Conservation (phyloP, 2,113 vertebrate species). For the Podarcis raffonei region DNA sequence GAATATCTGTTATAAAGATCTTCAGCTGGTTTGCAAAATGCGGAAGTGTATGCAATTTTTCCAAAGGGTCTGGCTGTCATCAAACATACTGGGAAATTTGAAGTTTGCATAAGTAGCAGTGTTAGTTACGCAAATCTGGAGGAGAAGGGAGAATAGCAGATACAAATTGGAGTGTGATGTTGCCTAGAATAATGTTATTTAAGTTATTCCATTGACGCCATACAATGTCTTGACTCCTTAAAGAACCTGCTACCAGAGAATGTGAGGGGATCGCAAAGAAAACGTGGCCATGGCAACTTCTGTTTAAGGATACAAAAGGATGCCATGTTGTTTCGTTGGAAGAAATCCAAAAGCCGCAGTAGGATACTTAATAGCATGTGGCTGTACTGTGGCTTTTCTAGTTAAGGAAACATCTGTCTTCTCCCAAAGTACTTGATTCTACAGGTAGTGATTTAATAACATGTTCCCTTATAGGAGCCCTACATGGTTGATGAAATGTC, state of each 20-base stretch:
- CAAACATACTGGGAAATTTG: not conserved
- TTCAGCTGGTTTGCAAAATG: not conserved
- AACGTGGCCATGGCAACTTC: not conserved
- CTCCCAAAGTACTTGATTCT: slow-evolving; percentile 22
- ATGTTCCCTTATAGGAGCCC: not conserved
- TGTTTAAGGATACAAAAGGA: not conserved
- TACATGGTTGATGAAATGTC: not conserved
- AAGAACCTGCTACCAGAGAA: not conserved
- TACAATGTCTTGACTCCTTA: not conserved
- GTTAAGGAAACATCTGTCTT: slow-evolving; percentile 13
- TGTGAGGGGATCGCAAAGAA: not conserved
- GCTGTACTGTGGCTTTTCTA: not conserved
- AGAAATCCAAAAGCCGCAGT: not conserved
- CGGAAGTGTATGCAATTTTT: not conserved
- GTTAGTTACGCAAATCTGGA: not conserved
- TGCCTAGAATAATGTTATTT: not conserved
- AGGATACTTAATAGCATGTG: not conserved
- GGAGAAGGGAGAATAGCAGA: not conserved
- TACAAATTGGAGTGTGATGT: not conserved
- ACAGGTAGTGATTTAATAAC: not conserved
- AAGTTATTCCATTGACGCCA: accelerated
- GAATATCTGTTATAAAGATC: not conserved
- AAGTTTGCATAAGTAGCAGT: not conserved
- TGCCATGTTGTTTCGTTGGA: not conserved
- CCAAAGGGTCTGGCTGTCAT: not conserved